phyloP scores from a whole-genome alignment of 1,140 invertebrate genomes.

The Globodera ellingtonae region DNA sequence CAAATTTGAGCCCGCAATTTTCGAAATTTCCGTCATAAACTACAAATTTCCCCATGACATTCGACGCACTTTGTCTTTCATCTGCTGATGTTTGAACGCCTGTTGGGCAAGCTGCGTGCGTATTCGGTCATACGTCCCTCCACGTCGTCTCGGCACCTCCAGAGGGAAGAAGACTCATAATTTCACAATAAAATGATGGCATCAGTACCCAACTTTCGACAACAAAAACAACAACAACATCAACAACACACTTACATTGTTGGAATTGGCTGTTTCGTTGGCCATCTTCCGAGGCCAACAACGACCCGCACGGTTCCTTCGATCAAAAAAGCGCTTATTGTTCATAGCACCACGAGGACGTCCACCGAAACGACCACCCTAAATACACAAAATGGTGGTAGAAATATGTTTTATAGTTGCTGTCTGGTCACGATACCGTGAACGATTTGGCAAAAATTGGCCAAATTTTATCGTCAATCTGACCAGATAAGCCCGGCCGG shows the following conservation, averaged over 20 bases:
- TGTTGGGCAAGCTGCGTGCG: slow-evolving; percentile 11
- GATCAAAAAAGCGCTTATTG: background rate
- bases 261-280: background rate
- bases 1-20: too few species aligned
- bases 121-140: slow-evolving; percentile 15
- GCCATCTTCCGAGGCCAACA: background rate
- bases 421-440: too few species aligned
- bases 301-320: background rate
- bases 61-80: slow-evolving; percentile 2
- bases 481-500: too few species aligned
- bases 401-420: too few species aligned
- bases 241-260: background rate
- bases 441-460: too few species aligned
- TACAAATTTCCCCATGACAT: background rate
- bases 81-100: slow-evolving; percentile 10
- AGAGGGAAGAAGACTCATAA: too few species aligned
- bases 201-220: background rate
- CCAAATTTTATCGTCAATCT: too few species aligned
- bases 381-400: background rate
- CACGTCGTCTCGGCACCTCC: slow-evolving; percentile 11
- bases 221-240: too few species aligned
- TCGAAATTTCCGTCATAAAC: too few species aligned
- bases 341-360: slow-evolving; percentile 11
- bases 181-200: background rate
- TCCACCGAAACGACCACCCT: background rate